phyloP scores from a whole-genome alignment of 2,797 vertebrate genomes.

The Epinephelus coioides region DNA sequence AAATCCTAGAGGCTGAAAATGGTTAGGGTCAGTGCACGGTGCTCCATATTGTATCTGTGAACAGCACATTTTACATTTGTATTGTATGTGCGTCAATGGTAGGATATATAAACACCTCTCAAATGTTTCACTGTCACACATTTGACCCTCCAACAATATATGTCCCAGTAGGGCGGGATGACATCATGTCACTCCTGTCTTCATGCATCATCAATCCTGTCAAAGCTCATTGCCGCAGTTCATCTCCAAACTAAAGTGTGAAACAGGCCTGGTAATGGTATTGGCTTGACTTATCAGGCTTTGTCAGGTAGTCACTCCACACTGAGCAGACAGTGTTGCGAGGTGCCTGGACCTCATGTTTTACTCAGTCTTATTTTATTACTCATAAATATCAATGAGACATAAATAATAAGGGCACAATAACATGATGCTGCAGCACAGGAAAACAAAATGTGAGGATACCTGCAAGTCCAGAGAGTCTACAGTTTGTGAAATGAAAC shows the following conservation, averaged over 20 bases:
- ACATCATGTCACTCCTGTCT: constrained; percentile 57
- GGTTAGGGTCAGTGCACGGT: neutral
- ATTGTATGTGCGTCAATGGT: neutral
- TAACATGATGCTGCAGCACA: neutral
- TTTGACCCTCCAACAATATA: constrained; percentile 31
- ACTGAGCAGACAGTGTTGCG: constrained; percentile 57
- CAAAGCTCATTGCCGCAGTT: constrained; percentile 63
- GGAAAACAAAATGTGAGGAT: constrained; percentile 4
- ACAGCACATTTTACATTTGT: constrained; percentile 1
- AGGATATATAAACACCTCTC: constrained; percentile 7
- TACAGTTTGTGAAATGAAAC: constrained; percentile 11
- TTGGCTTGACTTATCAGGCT: constrained; percentile 65
- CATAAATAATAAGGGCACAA: constrained; percentile 15
- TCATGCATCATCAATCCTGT: constrained; percentile 66
- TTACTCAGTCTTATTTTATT: constrained; percentile 45
- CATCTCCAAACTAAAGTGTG: constrained; percentile 60
- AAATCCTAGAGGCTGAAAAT: neutral
- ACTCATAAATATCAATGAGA: constrained; percentile 54
- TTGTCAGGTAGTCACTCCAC: constrained; percentile 62
- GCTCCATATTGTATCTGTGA: constrained; percentile 5
- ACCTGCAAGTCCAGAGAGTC: constrained; percentile 8
- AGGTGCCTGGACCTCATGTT: neutral
- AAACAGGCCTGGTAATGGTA: constrained; percentile 62
- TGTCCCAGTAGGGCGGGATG: constrained; percentile 14
- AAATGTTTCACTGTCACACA: constrained; percentile 26